Evolutionary conservation across 2,113 vertebrate species (phyloP).

Genomic region (Thinocorus orbignyianus): DNA sequence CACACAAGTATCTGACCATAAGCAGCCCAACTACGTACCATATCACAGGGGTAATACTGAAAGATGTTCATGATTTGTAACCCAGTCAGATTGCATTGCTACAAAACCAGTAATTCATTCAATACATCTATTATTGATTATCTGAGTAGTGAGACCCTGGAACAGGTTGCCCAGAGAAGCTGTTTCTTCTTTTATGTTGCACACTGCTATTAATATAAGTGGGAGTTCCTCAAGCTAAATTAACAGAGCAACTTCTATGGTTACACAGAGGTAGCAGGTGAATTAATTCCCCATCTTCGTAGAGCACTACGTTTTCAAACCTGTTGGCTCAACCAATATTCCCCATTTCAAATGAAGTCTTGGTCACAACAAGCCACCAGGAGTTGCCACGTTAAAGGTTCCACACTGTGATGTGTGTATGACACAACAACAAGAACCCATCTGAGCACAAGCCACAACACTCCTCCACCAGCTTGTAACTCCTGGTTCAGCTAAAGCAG

Average conservation of each 20-base stretch:
- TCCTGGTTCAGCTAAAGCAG: not conserved
- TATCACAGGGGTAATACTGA: not conserved
- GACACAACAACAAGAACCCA: not conserved
- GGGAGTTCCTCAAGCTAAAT: not conserved
- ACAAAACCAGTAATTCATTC: not conserved
- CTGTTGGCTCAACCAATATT: not conserved
- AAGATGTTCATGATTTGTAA: not conserved
- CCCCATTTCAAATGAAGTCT: not conserved
- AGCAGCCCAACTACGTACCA: not conserved
- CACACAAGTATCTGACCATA: not conserved
- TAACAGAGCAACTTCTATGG: not conserved
- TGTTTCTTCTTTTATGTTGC: not conserved
- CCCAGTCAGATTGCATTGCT: not conserved
- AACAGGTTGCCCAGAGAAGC: too few species aligned
- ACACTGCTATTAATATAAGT: not conserved
- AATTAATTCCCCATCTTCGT: not conserved
- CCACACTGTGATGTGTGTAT: rapidly evolving
- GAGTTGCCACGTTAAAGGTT: not conserved
- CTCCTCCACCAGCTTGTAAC: rapidly evolving
- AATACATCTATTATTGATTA: not conserved
- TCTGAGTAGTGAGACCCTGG: too few species aligned
- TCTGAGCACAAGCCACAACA: too few species aligned
- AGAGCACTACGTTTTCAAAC: not conserved
- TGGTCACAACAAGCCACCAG: not conserved
- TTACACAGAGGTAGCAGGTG: rapidly evolving